Evolutionary conservation across 2,888 invertebrate genomes (phyloP), one percentile per base, ranked within the genome.

Genomic region (Barypeithes pellucidus): DNA sequence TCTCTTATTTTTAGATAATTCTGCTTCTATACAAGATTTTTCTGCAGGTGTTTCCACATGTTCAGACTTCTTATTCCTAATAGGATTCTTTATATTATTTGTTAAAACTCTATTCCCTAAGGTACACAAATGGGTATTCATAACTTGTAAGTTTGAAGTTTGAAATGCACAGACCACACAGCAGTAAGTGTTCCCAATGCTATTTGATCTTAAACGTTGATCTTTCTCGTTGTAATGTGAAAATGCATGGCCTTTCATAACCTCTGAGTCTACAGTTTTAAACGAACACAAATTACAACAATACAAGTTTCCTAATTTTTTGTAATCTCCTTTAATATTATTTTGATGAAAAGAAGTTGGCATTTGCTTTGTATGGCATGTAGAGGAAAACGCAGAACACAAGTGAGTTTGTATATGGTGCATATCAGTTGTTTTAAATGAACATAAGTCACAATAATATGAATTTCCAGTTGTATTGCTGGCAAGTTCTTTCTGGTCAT

Each of bases 381-480:
- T 29, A 8, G 29, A 4, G 29, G 52, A 8, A 29, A 29, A 0
- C 9, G 14, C n/a, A 8, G 52, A 14, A 29, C 54, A 57, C 33
- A 14, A 0, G 18, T 57, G 54, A 16, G 54, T 33, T 3, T 9
- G 9, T 33, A 57, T 7, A 9, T 36, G 4, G 1, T 3, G 0
- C 9, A 57, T 1, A 33, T 57, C 16, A 57, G 11, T 8, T 33
- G 54, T 57, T 57, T 57, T 57, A 33, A 57, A 57, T 9, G 29
- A 33, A 57, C 54, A 57, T 9, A 8, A 12, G 8, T 8, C 16
- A 57, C 54, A 57, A 14, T 33, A 57, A 33, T 33, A 57, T 5
- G 18, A 33, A 9, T 16, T 33, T 33, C 54, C 18, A 18, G 16
- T 11, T 14, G 33, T n/a, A 33, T 4, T 29, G 9, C 3, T 14